Evolutionary conservation across 2,797 vertebrate species (phyloP).

Genomic region (Aselliscus stoliczkanus): DNA sequence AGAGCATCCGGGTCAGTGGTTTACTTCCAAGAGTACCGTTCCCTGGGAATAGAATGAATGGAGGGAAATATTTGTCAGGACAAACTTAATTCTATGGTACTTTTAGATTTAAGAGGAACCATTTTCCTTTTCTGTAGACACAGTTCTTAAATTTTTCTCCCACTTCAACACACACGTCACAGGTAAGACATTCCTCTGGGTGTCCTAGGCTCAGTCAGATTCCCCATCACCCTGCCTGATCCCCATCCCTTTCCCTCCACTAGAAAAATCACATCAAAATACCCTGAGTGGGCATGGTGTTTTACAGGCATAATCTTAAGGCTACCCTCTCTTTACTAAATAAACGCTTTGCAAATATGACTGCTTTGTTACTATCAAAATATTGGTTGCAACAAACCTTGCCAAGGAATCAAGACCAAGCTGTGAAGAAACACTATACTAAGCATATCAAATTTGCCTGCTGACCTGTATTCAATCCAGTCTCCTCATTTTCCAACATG

Average conservation of each 20-base stretch:
- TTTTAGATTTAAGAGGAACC: background rate
- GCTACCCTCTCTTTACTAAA: background rate
- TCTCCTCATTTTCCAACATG: conserved; percentile 69
- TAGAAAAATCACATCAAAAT: background rate
- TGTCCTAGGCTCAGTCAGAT: background rate
- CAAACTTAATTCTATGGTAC: background rate
- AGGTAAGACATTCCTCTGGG: background rate
- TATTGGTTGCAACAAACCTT: background rate
- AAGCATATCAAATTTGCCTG: conserved; percentile 56
- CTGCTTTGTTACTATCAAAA: background rate
- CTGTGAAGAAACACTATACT: background rate
- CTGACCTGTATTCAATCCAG: conserved; percentile 58
- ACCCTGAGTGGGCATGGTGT: background rate
- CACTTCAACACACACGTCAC: background rate
- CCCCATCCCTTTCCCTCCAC: background rate
- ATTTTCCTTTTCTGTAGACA: background rate
- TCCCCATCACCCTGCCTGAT: background rate
- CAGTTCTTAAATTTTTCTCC: background rate
- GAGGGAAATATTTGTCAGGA: background rate
- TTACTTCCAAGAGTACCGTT: background rate
- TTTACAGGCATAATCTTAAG: background rate
- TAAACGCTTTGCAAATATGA: background rate
- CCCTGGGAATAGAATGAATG: background rate
- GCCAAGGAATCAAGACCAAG: background rate
- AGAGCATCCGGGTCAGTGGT: too few species aligned